phyloP scores from a whole-genome alignment of 1,140 invertebrate species.

The Sycophaga agraensis region DNA sequence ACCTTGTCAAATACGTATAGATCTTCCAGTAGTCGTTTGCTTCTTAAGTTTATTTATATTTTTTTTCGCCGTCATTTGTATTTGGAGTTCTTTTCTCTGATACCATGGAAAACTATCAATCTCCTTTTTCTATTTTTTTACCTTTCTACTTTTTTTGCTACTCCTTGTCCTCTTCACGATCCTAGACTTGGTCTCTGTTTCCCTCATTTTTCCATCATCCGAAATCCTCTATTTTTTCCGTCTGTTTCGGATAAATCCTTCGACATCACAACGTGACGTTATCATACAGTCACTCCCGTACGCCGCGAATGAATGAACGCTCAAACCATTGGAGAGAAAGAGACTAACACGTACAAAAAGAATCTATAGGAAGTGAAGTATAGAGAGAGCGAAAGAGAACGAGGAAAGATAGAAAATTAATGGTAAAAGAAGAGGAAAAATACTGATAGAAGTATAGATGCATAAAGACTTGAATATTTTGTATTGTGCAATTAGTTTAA shows the following conservation, averaged over 20 bases:
- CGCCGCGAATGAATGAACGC: constrained; percentile 10
- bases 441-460: no score
- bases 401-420: not conserved
- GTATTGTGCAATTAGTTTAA: no score
- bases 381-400: not conserved
- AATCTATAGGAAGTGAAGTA: not conserved
- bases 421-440: not conserved
- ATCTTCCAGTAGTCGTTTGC: no score
- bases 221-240: not conserved
- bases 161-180: no score
- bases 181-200: not conserved
- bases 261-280: constrained; percentile 21
- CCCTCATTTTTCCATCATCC: constrained; percentile 7
- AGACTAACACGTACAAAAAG: no score
- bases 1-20: no score
- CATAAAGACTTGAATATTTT: no score
- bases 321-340: not conserved
- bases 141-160: not conserved
- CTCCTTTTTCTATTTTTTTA: not conserved
- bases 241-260: constrained; percentile 14
- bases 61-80: not conserved
- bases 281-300: constrained; percentile 11
- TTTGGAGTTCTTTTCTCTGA: not conserved
- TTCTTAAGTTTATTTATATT: not conserved
- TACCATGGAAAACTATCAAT: constrained; percentile 2